Percentiles rank a stretch among this genome's conserved stretches.
These are phyloP conservation scores for Drosophila differens DNA, from an alignment of 2,888 invertebrate species.

Conservation along the genomic window DNA sequence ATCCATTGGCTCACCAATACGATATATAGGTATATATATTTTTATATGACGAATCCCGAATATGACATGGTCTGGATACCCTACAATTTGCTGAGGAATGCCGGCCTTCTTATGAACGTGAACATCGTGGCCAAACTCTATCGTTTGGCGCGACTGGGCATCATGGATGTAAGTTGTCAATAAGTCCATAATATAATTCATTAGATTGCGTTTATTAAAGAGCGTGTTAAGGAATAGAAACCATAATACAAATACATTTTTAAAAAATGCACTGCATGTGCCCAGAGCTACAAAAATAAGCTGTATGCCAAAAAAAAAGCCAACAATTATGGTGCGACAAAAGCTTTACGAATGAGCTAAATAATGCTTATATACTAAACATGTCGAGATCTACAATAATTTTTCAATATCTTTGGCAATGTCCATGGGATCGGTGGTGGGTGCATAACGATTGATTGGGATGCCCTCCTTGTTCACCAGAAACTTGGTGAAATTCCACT, in stretches of 20 bases:
- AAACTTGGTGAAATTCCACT: slow-evolving; percentile 86
- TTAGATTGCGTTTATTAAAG: slow-evolving; percentile 50
- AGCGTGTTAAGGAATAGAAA: slow-evolving; percentile 19
- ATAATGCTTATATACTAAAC: slow-evolving; percentile 15
- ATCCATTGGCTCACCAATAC: neutral
- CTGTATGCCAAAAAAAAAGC: slow-evolving; percentile 32
- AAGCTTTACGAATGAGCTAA: slow-evolving; percentile 21
- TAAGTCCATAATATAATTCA: neutral
- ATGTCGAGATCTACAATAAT: slow-evolving; percentile 68
- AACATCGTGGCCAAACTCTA: slow-evolving; percentile 33
- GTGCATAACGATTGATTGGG: slow-evolving; percentile 84
- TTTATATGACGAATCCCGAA: slow-evolving; percentile 46
- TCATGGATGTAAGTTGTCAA: slow-evolving; percentile 47
- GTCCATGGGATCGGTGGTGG: slow-evolving; percentile 85
- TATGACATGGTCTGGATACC: slow-evolving; percentile 53
- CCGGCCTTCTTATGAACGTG: slow-evolving; percentile 38
- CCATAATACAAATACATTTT: slow-evolving; percentile 29
- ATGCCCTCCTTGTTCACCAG: slow-evolving; percentile 84
- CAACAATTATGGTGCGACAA: slow-evolving; percentile 23
- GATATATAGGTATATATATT: slow-evolving; percentile 11
- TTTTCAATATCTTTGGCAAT: slow-evolving; percentile 85
- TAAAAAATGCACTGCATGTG: slow-evolving; percentile 42
- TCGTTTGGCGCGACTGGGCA: slow-evolving; percentile 34
- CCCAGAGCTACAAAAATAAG: slow-evolving; percentile 27
- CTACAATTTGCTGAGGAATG: slow-evolving; percentile 12